These are phyloP conservation scores for Halcyon senegalensis DNA, from an alignment of 2,113 vertebrate species.

Conservation along the genomic window DNA sequence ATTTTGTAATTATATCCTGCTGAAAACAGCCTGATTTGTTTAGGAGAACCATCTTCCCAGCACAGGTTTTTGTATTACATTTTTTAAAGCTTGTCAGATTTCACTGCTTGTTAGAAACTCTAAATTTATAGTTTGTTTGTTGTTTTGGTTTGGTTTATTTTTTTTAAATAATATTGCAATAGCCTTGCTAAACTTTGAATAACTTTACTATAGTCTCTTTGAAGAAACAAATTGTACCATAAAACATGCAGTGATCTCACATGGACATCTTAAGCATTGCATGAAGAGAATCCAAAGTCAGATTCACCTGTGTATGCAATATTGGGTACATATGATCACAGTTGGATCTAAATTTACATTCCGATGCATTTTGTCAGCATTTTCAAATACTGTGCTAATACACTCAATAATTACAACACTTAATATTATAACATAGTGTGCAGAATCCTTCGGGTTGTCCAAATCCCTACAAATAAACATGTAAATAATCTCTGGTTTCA, in stretches of 20 bases:
- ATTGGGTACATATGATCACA: neutral
- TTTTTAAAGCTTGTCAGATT: neutral
- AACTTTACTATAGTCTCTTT: neutral
- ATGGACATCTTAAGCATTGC: neutral
- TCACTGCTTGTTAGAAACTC: neutral
- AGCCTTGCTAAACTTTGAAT: neutral
- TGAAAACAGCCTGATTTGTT: neutral
- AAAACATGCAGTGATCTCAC: neutral
- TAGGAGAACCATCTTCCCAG: neutral
- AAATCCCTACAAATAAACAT: neutral
- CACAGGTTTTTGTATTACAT: neutral
- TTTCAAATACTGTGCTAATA: neutral
- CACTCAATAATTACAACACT: neutral
- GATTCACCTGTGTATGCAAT: neutral
- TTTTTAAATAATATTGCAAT: neutral
- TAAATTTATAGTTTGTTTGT: neutral
- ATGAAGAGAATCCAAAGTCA: neutral
- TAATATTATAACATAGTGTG: neutral
- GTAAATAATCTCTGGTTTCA: neutral
- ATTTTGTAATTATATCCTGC: neutral
- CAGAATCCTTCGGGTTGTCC: neutral
- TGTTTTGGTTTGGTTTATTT: neutral
- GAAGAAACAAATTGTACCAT: neutral
- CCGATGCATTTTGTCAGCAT: neutral
- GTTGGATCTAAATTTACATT: neutral